Conservation (phyloP, 1,140 invertebrate genomes). For the Lamellibrachia luymesi region DNA sequence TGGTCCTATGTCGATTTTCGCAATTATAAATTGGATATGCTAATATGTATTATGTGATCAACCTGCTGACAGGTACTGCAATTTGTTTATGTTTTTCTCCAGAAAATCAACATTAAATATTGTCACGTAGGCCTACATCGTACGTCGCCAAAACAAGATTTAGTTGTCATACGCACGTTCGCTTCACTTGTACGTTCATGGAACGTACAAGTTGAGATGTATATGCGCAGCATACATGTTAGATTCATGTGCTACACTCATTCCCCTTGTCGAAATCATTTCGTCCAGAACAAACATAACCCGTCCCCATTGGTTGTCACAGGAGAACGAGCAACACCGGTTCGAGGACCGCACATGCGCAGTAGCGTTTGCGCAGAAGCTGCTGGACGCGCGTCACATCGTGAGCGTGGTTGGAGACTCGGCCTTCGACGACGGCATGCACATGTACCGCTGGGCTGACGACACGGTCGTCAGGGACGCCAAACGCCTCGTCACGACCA, state of each 20-base stretch:
- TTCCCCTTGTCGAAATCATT: neutral
- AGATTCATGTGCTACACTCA: neutral
- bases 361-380: conserved; percentile 38
- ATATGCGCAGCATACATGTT: too few species aligned
- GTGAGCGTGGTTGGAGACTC: conserved; percentile 36
- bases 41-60: neutral
- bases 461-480: conserved; percentile 27
- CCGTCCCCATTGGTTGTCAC: neutral
- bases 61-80: neutral
- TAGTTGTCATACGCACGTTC: neutral
- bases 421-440: conserved; percentile 47
- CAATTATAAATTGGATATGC: neutral
- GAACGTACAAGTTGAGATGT: too few species aligned
- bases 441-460: conserved; percentile 47
- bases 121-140: neutral
- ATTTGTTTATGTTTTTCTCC: neutral
- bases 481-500: neutral
- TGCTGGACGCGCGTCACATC: conserved; percentile 45
- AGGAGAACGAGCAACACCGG: conserved; percentile 14
- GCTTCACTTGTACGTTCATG: neutral
- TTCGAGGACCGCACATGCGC: conserved; percentile 35
- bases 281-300: neutral
- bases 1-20: neutral
- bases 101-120: neutral
- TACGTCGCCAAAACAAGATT: neutral